Evolutionary conservation across 2,113 vertebrate genomes (phyloP).

Genomic region (Thinocorus orbignyianus): DNA sequence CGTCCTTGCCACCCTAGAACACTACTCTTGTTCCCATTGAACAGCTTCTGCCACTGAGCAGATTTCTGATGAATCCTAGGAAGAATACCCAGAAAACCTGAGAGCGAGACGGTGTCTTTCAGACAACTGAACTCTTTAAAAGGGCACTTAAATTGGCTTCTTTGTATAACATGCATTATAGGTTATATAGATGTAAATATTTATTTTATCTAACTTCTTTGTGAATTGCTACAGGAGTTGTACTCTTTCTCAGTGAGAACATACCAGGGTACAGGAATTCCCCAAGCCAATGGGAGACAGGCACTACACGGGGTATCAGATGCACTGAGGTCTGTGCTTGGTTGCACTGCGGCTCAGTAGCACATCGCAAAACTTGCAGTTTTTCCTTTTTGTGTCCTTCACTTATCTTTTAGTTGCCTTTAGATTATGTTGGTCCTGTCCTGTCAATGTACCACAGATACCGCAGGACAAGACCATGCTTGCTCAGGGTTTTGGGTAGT

Average conservation of each 20-base stretch:
- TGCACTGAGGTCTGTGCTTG: not conserved
- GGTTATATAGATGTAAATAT: not conserved
- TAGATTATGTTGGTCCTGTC: not conserved
- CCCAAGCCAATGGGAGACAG: not conserved
- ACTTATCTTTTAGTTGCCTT: not conserved
- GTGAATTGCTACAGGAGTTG: not conserved
- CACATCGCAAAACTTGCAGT: not conserved
- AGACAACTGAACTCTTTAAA: not conserved
- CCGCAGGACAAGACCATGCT: not conserved
- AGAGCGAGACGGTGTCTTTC: not conserved
- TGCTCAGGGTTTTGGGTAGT: not conserved
- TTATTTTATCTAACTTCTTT: not conserved
- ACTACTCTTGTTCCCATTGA: not conserved
- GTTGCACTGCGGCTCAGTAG: not conserved
- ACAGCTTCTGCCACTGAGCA: not conserved
- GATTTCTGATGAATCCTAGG: not conserved
- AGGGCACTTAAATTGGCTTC: not conserved
- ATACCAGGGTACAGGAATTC: not conserved
- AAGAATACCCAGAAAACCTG: not conserved
- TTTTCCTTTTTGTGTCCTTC: not conserved
- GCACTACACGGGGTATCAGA: not conserved
- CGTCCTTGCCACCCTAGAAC: not conserved
- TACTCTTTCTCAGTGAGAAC: not conserved
- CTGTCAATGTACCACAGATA: not conserved
- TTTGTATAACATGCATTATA: not conserved